phyloP scores from a whole-genome alignment of 2,888 invertebrate species.

The Celastrina argiolus region DNA sequence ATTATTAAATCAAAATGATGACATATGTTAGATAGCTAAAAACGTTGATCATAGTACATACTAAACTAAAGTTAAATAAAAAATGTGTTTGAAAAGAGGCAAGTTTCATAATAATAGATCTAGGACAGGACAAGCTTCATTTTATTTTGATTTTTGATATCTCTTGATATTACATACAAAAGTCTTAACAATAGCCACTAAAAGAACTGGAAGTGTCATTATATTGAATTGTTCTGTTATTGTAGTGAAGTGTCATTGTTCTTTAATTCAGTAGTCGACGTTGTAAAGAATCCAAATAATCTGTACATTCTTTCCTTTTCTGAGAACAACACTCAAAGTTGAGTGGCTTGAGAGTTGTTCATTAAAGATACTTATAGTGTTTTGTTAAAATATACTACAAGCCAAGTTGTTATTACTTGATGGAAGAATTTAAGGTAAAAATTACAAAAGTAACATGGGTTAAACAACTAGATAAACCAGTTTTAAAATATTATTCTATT shows the following conservation, averaged over 20 bases:
- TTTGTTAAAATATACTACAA: not conserved
- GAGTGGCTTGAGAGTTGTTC: not conserved
- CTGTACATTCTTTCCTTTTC: constrained; percentile 6
- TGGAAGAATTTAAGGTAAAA: not conserved
- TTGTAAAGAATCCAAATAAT: constrained; percentile 5
- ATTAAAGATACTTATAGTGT: not conserved
- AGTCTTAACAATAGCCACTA: not conserved
- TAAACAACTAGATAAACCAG: too few species aligned
- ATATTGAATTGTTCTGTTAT: constrained; percentile 3
- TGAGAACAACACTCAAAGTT: not conserved
- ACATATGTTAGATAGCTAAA: too few species aligned
- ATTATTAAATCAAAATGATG: not conserved
- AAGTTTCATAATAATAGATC: too few species aligned
- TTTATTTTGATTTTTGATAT: not conserved
- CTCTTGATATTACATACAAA: not conserved
- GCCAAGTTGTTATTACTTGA: not conserved
- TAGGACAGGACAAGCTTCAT: too few species aligned
- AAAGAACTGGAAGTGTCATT: not conserved
- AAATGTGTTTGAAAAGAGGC: too few species aligned
- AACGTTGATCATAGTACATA: too few species aligned
- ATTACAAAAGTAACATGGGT: not conserved
- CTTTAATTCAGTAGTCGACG: not conserved
- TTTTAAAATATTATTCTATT: too few species aligned
- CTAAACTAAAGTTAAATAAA: too few species aligned
- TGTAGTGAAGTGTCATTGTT: not conserved